Evolutionary conservation across 2,797 vertebrate species (phyloP), one percentile per base, ranked within the genome.

Genomic region (Harpagifer antarcticus): DNA sequence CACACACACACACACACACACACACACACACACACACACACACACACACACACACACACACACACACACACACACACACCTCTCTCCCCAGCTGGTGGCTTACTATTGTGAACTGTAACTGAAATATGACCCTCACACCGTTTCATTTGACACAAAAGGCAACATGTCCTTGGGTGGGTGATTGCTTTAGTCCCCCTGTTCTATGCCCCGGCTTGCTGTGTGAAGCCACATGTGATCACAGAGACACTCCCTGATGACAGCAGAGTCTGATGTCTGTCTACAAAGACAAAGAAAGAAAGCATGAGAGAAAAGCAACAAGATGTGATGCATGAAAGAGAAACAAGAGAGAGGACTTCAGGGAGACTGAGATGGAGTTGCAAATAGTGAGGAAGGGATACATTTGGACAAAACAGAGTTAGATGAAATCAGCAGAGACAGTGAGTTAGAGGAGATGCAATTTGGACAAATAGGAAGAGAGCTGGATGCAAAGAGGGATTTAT

Each of bases 101-200:
- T 73, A 48, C 57, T 66, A 79, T 76, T 16, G 31, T 58, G 73
- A 84, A 76, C 70, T 67, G 72, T 68, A 20, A 65, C 82, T 85
- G 84, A 83, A 76, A 73, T 72, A 76, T 81, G 82, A 86, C 87
- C 87, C 75, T 31, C 68, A 80, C 74, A 84, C 86, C 77, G 2
- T 37, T 89, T 76, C 81, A 80, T 48, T 23, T 70, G 70, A 81
- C 85, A 78, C 74, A 64, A 67, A 87, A 88, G 74, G 73, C 68
- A 62, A 72, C 9, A 70, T 81, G 79, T 80, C 59, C 10, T 67
- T 61, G 76, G 76, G 52, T 15, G 23, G 68, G 16, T 67, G 78
- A 87, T 83, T 76, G 73, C 82, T 81, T 86, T 66, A 40, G 74
- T 68, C 68, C 19, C 61, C 47, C 44, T 65, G 62, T 72, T 84